Evolutionary conservation across 2,797 vertebrate genomes (phyloP), one percentile per base, ranked within the genome.

Genomic region (Glyptemys insculpta): DNA sequence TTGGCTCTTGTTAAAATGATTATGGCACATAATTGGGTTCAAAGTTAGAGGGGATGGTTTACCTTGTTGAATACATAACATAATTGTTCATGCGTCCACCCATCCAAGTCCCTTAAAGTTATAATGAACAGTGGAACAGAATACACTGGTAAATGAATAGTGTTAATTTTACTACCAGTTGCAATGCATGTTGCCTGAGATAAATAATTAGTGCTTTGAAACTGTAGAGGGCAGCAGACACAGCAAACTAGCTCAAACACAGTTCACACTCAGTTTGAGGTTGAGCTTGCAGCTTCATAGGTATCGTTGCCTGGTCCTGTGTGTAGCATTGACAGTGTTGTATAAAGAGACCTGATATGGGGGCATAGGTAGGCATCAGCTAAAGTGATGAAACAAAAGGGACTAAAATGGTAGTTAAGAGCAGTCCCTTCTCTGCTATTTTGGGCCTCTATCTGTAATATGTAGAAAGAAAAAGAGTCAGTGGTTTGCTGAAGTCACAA

Each of bases 151-250:
- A 59, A 59, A 29, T 56, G 84, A 54, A 54, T 11, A 52, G 18
- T 21, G 37, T 41, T 62, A 47, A 76, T 76, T 76, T 76, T 29
- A 76, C 12, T 44, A 47, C 41, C 44, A 47, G 23, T 11, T 19
- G n/a, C 65, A 79, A 53, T 79, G 31, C 49, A 29, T 53, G 18
- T 53, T n/a, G 6, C 44, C 34, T 53, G 31, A 34, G 44, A 25
- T 5, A 27, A 49, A 34, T 52, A 10, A 62, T 47, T n/a, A 25
- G 62, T 21, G 49, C 47, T 89, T 15, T 65, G 29, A 59, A 83
- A 79, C 92, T 72, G 57, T 52, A 79, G 92, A 79, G 87, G 84
- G 88, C 92, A 93, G 88, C 72, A 79, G 72, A 72, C 7, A 44
- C 72, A 76, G 29, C 27, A 57, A 54, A 9, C 29, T 18, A 25